Conservation (phyloP, 37 sponge, comb jelly and placozoan species). For the Ephydatia muelleri region DNA sequence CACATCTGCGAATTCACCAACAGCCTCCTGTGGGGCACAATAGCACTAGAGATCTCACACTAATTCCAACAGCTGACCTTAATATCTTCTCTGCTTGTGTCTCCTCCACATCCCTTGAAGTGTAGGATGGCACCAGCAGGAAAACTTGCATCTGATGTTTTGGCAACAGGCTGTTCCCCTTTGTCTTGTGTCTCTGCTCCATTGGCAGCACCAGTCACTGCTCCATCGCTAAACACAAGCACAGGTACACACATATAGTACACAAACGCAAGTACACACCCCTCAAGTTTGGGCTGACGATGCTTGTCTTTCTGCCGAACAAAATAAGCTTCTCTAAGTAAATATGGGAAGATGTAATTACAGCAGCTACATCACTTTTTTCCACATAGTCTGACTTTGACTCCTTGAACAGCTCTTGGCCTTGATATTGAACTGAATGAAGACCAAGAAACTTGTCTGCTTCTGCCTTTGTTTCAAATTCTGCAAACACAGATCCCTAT, state of each 20-base stretch:
- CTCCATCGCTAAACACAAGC: neutral
- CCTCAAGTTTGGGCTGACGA: slow-evolving; percentile 31
- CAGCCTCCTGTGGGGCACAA: slow-evolving; percentile 57
- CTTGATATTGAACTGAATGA: slow-evolving; percentile 39
- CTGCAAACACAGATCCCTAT: slow-evolving; percentile 87
- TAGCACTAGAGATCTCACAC: neutral
- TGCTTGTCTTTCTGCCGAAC: slow-evolving; percentile 43
- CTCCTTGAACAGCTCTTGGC: slow-evolving; percentile 45
- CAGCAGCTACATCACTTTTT: neutral
- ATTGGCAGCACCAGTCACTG: neutral
- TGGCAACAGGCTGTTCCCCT: neutral
- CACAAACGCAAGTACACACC: too few species aligned
- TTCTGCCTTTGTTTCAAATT: slow-evolving; percentile 22
- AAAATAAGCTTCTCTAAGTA: slow-evolving; percentile 45
- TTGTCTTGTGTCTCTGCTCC: neutral
- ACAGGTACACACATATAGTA: too few species aligned
- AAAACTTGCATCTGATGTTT: neutral
- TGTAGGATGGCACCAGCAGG: slow-evolving; percentile 52
- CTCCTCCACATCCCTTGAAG: slow-evolving; percentile 53
- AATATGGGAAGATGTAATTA: neutral
- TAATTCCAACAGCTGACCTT: slow-evolving; percentile 1
- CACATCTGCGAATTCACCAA: slow-evolving; percentile 57
- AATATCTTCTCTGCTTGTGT: slow-evolving; percentile 45
- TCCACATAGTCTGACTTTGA: slow-evolving; percentile 49
- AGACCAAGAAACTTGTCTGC: slow-evolving; percentile 36